Conservation (phyloP, 2,797 vertebrate species). For the Microhierax caerulescens region DNA sequence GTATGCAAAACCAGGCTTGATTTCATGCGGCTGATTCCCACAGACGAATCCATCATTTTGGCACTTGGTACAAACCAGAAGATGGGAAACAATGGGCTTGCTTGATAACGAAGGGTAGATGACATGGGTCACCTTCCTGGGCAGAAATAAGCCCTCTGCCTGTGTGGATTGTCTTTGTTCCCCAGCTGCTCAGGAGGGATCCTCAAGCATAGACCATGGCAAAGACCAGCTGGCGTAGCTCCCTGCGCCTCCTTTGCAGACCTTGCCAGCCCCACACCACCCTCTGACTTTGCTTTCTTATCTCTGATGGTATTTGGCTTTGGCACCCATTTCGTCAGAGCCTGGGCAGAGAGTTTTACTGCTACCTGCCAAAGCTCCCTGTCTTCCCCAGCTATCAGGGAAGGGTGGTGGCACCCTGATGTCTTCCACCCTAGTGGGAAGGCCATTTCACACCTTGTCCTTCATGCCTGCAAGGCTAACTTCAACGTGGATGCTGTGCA, state of each 20-base stretch:
- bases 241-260: not conserved
- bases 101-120: not conserved
- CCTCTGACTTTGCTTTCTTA: not conserved
- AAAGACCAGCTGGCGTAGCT: not conserved
- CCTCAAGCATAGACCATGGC: not conserved
- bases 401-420: not conserved
- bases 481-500: not conserved
- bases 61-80: not conserved
- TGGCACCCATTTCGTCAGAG: not conserved
- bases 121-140: not conserved
- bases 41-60: slow-evolving; percentile 17
- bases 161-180: not conserved
- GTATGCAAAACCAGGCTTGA: not conserved
- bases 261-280: not conserved
- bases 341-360: not conserved
- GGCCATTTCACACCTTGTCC: not conserved
- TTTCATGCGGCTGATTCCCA: not conserved
- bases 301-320: not conserved
- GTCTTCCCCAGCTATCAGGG: not conserved
- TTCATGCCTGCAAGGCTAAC: not conserved
- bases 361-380: not conserved
- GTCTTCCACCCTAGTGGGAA: not conserved
- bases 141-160: not conserved
- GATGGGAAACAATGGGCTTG: not conserved
- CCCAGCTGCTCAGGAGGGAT: not conserved